phyloP scores from a whole-genome alignment of 2,113 vertebrate species.

The Hystrix cristata region DNA sequence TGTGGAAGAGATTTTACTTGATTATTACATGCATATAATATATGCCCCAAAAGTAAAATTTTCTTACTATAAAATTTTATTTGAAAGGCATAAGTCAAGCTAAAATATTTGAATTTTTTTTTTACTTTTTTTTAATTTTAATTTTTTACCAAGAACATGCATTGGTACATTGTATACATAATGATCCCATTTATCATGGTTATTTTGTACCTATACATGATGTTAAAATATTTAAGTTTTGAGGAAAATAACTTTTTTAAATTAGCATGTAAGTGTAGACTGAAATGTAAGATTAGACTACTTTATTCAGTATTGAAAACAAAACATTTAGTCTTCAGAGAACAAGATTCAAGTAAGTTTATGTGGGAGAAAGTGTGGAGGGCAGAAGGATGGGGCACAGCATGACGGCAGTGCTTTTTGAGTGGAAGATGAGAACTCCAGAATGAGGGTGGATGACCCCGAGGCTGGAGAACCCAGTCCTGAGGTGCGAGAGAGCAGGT shows the following conservation, averaged over 20 bases:
- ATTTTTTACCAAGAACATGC: no score
- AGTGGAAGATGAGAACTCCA: not conserved
- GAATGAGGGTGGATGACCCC: not conserved
- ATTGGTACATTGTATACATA: no score
- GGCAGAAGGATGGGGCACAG: no score
- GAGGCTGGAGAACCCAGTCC: fast-evolving
- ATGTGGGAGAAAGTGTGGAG: not conserved
- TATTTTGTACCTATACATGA: no score
- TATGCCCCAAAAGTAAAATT: not conserved
- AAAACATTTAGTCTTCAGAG: not conserved
- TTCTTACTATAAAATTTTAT: not conserved
- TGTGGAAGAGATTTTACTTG: not conserved
- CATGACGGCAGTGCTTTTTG: not conserved
- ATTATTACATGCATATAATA: not conserved
- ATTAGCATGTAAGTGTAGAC: not conserved
- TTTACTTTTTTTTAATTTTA: no score
- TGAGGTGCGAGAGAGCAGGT: not conserved
- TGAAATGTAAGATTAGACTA: conserved; percentile 4
- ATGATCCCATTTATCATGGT: no score
- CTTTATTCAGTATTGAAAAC: not conserved
- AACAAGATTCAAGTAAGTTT: not conserved
- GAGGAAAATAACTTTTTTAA: not conserved
- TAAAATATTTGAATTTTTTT: not conserved
- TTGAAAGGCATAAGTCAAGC: not conserved
- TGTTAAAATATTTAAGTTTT: conserved; percentile 1